Conservation (phyloP, 2,113 vertebrate species). For the Zeus faber region DNA sequence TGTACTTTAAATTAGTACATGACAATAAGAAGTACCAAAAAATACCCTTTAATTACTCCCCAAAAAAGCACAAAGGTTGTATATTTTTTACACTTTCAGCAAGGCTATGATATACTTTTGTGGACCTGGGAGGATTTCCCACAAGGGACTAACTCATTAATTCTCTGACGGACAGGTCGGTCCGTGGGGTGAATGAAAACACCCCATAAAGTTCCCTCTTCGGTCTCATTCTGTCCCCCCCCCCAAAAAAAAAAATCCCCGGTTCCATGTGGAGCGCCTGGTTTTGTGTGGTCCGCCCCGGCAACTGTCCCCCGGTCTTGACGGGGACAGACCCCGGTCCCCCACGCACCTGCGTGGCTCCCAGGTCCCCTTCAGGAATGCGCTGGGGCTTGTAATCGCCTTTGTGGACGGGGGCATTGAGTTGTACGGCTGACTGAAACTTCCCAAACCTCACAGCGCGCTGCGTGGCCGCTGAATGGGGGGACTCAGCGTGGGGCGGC, state of each 20-base stretch:
- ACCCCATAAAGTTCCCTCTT: slow-evolving; percentile 41
- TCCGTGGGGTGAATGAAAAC: slow-evolving; percentile 40
- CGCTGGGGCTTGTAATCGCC: slow-evolving; percentile 99
- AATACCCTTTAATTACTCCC: too few relatives aligned
- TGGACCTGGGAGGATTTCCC: too few relatives aligned
- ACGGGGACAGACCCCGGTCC: slow-evolving; percentile 79
- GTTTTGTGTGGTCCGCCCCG: slow-evolving; percentile 98
- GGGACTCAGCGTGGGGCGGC: slow-evolving; percentile 94
- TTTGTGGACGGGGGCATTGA: slow-evolving; percentile 83
- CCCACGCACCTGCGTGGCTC: slow-evolving; percentile 96
- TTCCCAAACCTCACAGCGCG: slow-evolving; percentile 93
- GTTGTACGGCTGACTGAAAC: slow-evolving; percentile 95
- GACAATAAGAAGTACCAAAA: too few relatives aligned
- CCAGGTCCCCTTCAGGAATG: slow-evolving; percentile 97
- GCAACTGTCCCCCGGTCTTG: too few relatives aligned
- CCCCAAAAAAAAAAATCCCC: slow-evolving; percentile 23
- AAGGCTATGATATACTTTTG: too few relatives aligned
- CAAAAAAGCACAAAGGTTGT: too few relatives aligned
- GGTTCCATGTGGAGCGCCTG: slow-evolving; percentile 81
- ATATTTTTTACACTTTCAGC: too few relatives aligned
- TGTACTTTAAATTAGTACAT: too few relatives aligned
- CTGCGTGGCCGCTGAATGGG: slow-evolving; percentile 92
- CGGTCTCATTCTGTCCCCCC: too few relatives aligned
- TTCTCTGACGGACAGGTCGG: slow-evolving; percentile 46
- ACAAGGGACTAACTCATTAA: slow-evolving; percentile 33